Base-by-base conservation (phyloP, 2,113 vertebrate genomes). In the Neomonachus schauinslandi region DNA sequence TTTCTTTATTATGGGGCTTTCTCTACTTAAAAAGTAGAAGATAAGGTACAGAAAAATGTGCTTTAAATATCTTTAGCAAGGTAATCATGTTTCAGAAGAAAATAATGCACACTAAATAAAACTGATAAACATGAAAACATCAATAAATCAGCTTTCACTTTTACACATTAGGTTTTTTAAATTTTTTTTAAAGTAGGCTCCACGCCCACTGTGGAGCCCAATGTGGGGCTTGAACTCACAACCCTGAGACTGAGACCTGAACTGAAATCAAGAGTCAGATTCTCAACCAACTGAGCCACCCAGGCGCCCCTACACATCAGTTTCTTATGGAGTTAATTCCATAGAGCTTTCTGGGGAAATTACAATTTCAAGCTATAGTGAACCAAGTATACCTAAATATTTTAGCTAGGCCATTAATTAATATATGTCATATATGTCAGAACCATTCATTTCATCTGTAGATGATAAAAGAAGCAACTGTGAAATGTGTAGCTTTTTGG, bases 311-410 rank as follows among this genome's bases (percentile, higher is more conserved):
- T 51, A 57, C 15, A 77, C 3, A 31, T 49, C 74, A 77, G 19
- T 83, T 89, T 76, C 57, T 57, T 67, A 51, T 46, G 28, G 59
- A 36, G 67, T 88, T 71, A 80, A 91, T 80, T 72, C 63, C 39
- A 63, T 24, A 87, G 24, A 42, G 51, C 14, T 42, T 67, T 39
- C 85, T 55, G 24, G 19, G 69, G 57, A 93, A 89, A 84, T 51
- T 59, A 69, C 15, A 55, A 77, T 83, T 83, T 89, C 57, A 93
- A 89, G 24, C 28, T 83, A 86, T 18, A 76, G 49, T 69, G 26
- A 82, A 72, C 65, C 15, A 67, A 65, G 26, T 93, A 84, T 96
- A 88, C 53, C 28, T 81, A 84, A 92, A 42, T 84, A 89, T 84
- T 89, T 90, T 89, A 79, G 69, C 51, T 76, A 79, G 21, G 39